Evolutionary conservation across 2,888 invertebrate genomes (phyloP).

Genomic region (Criorhina ranunculi): DNA sequence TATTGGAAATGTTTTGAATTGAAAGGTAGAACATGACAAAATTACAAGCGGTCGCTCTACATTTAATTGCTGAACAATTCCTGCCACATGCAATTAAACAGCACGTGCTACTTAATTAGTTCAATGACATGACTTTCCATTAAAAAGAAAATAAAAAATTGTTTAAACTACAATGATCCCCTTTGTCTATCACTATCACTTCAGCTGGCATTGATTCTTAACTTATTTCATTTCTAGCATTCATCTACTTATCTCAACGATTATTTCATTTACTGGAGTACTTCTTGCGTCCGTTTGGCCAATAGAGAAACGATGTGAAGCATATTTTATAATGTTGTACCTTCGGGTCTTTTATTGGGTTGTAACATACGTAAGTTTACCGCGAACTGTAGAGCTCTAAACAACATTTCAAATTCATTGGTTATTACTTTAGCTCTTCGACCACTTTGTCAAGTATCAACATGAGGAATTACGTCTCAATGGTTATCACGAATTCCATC

Average conservation of each 20-base stretch:
- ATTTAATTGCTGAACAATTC: no score
- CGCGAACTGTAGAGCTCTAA: background rate
- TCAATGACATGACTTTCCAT: background rate
- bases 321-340: constrained; percentile 87
- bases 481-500: constrained; percentile 89
- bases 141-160: no score
- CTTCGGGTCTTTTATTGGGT: constrained; percentile 87
- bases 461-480: constrained; percentile 87
- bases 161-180: background rate
- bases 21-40: no score
- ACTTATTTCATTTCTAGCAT: constrained; percentile 78
- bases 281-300: constrained; percentile 80
- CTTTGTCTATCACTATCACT: background rate
- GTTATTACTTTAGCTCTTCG: constrained; percentile 85
- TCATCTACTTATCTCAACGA: constrained; percentile 82
- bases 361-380: constrained; percentile 85
- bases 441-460: constrained; percentile 86
- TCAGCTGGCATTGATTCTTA: constrained; percentile 8
- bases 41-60: no score
- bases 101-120: background rate
- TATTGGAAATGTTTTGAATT: no score
- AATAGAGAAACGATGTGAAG: constrained; percentile 85
- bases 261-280: constrained; percentile 82
- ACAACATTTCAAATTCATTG: background rate
- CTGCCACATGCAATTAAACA: no score